phyloP scores from a whole-genome alignment of 2,113 vertebrate species.

The Gymnobelideus leadbeateri region DNA sequence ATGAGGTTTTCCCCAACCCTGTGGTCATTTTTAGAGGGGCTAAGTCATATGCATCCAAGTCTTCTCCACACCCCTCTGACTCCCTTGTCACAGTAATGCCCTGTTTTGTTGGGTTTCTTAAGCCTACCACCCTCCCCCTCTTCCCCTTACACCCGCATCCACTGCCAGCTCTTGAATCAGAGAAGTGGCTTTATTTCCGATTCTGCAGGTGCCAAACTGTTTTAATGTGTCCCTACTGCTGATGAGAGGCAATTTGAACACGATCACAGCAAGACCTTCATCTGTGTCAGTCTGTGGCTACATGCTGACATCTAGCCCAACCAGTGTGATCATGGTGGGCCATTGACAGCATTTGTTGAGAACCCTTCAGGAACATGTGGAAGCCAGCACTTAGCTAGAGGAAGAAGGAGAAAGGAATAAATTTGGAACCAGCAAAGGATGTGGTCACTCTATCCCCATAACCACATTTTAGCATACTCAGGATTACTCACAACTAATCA shows the following conservation, averaged over 20 bases:
- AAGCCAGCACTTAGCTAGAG: neutral
- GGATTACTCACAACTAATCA: neutral
- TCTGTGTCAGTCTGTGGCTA: neutral
- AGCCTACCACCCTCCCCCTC: conserved; percentile 15
- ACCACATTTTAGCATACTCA: conserved; percentile 37
- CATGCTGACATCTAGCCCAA: neutral
- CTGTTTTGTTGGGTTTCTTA: neutral
- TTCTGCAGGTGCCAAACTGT: fast-evolving
- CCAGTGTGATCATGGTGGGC: neutral
- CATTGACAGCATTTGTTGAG: neutral
- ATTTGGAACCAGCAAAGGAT: neutral
- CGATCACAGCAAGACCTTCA: fast-evolving
- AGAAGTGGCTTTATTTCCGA: fast-evolving
- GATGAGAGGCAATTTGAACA: neutral
- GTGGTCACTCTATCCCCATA: neutral
- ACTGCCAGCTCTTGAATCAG: conserved; percentile 50
- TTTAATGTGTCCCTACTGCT: fast-evolving
- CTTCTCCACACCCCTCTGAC: neutral
- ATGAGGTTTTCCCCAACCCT: neutral
- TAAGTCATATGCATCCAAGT: neutral
- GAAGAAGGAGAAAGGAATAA: neutral
- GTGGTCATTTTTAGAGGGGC: neutral
- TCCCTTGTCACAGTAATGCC: neutral
- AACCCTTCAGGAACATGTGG: neutral
- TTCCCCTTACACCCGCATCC: neutral